phyloP scores from a whole-genome alignment of 1,140 invertebrate genomes.

The Elymnias hypermnestra region DNA sequence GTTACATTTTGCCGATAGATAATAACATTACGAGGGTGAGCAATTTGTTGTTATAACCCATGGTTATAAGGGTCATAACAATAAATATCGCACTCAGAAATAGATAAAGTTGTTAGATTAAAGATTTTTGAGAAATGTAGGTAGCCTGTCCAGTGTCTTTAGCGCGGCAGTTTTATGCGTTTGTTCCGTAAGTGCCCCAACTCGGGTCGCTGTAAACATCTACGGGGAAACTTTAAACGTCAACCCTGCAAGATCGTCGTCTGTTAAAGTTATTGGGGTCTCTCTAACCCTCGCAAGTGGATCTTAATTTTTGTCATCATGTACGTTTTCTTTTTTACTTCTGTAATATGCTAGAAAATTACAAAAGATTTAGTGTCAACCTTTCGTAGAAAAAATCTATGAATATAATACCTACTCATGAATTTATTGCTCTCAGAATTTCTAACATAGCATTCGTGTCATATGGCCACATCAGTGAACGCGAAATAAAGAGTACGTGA shows the following conservation, averaged over 20 bases:
- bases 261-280: conserved; percentile 51
- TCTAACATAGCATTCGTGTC: no score
- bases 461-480: no score
- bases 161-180: conserved; percentile 43
- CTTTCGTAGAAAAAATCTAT: no score
- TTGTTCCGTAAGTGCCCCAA: conserved; percentile 44
- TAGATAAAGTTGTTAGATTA: no score
- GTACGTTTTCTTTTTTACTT: conserved; percentile 4
- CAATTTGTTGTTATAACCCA: no score
- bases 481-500: no score
- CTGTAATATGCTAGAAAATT: neutral
- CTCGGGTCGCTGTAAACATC: conserved; percentile 44
- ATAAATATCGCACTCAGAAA: no score
- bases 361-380: neutral
- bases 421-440: no score
- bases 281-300: conserved; percentile 31
- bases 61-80: neutral
- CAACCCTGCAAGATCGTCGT: conserved; percentile 47
- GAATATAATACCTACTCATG: no score
- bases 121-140: conserved; percentile 10
- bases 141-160: conserved; percentile 21
- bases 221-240: conserved; percentile 54
- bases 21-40: no score
- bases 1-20: neutral
- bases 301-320: conserved; percentile 39